Evolutionary conservation across 2,113 vertebrate species (phyloP).

Genomic region (Garra rufa): DNA sequence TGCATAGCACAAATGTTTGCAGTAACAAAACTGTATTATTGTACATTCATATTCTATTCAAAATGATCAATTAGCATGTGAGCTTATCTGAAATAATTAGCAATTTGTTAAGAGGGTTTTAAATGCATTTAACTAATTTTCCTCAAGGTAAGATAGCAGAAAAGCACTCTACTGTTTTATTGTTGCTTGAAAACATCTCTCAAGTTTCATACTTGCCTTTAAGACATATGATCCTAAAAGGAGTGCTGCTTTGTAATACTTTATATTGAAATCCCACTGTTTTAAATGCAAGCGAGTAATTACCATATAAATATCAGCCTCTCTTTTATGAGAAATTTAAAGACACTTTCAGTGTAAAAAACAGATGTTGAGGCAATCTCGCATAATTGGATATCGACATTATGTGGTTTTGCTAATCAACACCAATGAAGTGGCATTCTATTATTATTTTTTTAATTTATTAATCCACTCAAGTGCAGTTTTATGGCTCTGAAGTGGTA

Average conservation of each 20-base stretch:
- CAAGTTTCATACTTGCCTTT: constrained; percentile 7
- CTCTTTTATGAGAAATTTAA: constrained; percentile 60
- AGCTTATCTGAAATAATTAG: not conserved
- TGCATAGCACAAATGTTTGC: not conserved
- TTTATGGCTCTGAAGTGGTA: constrained; percentile 67
- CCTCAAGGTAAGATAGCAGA: not conserved
- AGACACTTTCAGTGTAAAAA: constrained; percentile 59
- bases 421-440: constrained; percentile 59
- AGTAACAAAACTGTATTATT: not conserved
- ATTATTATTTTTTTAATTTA: constrained; percentile 59
- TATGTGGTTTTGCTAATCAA: constrained; percentile 66
- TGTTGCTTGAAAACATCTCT: constrained; percentile 23
- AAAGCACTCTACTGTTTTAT: constrained; percentile 12
- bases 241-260: constrained; percentile 40
- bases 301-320: constrained; percentile 62
- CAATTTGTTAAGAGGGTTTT: not conserved
- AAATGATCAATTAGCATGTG: not conserved
- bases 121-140: not conserved
- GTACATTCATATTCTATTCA: not conserved
- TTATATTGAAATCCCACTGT: constrained; percentile 52
- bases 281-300: constrained; percentile 61
- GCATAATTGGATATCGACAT: constrained; percentile 65
- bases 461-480: constrained; percentile 67
- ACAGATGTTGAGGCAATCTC: constrained; percentile 63
- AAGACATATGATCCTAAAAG: constrained; percentile 41